Conservation (phyloP, 2,797 vertebrate genomes). For the Tamandua tetradactyla region DNA sequence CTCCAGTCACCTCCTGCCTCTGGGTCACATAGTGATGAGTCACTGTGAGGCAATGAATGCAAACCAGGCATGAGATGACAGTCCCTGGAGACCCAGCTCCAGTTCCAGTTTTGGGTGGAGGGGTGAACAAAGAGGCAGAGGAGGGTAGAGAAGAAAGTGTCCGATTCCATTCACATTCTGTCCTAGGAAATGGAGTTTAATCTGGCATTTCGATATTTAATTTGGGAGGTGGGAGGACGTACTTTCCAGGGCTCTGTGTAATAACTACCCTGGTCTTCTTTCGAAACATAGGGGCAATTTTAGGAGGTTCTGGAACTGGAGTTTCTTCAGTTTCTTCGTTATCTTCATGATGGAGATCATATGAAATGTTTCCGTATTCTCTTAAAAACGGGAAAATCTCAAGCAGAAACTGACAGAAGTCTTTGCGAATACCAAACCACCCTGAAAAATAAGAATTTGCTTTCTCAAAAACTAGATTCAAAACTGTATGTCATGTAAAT, state of each 20-base stretch:
- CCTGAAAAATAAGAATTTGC: conserved; percentile 85
- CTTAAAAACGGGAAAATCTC: conserved; percentile 97
- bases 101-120: conserved; percentile 65
- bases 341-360: conserved; percentile 96
- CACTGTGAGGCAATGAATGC: conserved; percentile 75
- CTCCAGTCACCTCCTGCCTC: conserved; percentile 52
- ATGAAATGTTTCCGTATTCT: conserved; percentile 98
- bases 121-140: conserved; percentile 26
- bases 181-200: conserved; percentile 81
- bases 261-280: conserved; percentile 98
- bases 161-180: not conserved
- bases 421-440: conserved; percentile 99
- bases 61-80: conserved; percentile 83
- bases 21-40: conserved; percentile 72
- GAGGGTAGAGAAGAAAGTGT: not conserved
- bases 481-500: not conserved
- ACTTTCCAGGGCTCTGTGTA: conserved; percentile 98
- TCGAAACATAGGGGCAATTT: conserved; percentile 97
- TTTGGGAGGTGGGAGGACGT: conserved; percentile 95
- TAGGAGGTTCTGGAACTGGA: conserved; percentile 92
- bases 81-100: conserved; percentile 74
- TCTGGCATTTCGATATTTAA: conserved; percentile 98
- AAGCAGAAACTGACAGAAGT: conserved; percentile 98
- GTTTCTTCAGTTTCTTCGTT: conserved; percentile 93
- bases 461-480: not conserved